Evolutionary conservation across 1,140 invertebrate genomes (phyloP).

Genomic region (Dendrolimus punctatus): DNA sequence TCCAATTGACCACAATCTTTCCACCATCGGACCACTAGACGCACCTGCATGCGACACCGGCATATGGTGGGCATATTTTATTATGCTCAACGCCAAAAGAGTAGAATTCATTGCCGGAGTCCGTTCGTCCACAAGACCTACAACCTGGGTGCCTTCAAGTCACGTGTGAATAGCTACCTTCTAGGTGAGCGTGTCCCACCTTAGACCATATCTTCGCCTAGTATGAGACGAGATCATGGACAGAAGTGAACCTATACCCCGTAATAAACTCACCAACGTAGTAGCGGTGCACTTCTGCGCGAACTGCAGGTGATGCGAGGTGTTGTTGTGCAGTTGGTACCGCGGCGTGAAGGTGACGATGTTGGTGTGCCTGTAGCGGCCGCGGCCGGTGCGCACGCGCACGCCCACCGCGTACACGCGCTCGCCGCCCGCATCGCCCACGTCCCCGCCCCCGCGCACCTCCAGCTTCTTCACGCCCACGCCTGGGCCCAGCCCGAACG

Average conservation of each 20-base stretch:
- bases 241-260: not conserved
- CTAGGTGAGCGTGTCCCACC: too few relatives aligned
- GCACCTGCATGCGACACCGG: too few relatives aligned
- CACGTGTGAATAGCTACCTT: too few relatives aligned
- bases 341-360: slow-evolving; percentile 94
- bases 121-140: too few relatives aligned
- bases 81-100: too few relatives aligned
- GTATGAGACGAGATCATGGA: too few relatives aligned
- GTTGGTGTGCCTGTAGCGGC: slow-evolving; percentile 90
- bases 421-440: slow-evolving; percentile 43
- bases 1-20: too few relatives aligned
- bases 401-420: slow-evolving; percentile 88
- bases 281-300: slow-evolving; percentile 87
- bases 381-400: slow-evolving; percentile 88
- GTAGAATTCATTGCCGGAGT: too few relatives aligned
- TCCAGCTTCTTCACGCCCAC: slow-evolving; percentile 74
- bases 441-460: slow-evolving; percentile 72
- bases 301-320: slow-evolving; percentile 86
- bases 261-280: slow-evolving; percentile 55
- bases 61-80: too few relatives aligned
- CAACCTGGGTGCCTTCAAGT: too few relatives aligned
- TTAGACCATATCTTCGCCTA: too few relatives aligned
- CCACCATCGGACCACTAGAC: too few relatives aligned
- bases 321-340: slow-evolving; percentile 95
- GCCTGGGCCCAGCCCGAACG: slow-evolving; percentile 86